Base-by-base conservation (phyloP, 2,797 vertebrate species). In the Gymnoscopelus braueri region DNA sequence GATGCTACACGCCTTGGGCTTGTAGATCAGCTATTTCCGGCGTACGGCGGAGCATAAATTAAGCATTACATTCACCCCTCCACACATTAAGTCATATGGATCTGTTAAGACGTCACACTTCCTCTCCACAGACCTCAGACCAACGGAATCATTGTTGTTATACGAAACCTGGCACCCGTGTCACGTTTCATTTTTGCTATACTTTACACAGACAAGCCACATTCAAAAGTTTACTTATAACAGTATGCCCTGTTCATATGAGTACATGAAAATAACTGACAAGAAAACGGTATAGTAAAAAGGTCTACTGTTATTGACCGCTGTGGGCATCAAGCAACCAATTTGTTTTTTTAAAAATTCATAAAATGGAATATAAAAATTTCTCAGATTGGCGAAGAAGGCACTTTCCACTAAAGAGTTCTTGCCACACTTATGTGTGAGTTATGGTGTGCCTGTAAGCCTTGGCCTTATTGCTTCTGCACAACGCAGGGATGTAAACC, bases 41-140 rank as follows among this genome's bases (percentile, higher is more conserved):
- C 39, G 8, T 10, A 44, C 39, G 39, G 39, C 39, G 8, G 39
- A 44, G 39, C 39, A 44, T 44, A 51, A n/a, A n/a, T 15, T 15
- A 15, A 13, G n/a, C 50, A 51, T 79, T 87, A 88, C 85, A 84
- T 90, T 89, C 81, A 87, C 84, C 79, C 80, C 65, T 84, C 77
- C 67, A 83, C 60, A 77, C 77, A 44, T 44, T 44, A 44, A 75
- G 57, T 72, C 63, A 32, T 15, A 24, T 35, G 24, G 3, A 78
- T 78, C 75, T 80, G 74, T 67, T 60, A 81, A 71, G 71, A 72
- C 61, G 67, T 88, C 73, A 86, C 72, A 85, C 83, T 72, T 82
- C 73, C 79, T 84, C 48, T 77, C 70, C 57, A 71, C 75, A 80
- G 79, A 81, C 81, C 75, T 82, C 57, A 60, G 67, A 69, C 59